phyloP scores from a whole-genome alignment of 2,888 invertebrate genomes.

The Caenorhabditis sinica region DNA sequence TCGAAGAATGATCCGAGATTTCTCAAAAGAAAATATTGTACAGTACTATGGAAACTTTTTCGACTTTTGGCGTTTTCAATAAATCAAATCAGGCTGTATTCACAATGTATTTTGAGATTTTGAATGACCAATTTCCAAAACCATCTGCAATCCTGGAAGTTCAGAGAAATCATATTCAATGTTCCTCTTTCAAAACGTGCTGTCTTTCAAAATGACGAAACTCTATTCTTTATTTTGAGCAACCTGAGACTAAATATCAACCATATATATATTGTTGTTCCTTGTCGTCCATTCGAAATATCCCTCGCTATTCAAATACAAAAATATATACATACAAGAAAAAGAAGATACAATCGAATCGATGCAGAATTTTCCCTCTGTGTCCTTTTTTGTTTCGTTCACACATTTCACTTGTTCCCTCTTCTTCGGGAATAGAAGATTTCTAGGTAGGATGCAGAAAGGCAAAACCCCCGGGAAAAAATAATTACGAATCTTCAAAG shows the following conservation, averaged over 20 bases:
- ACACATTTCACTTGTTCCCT: conserved; percentile 20
- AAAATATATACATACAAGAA: background rate
- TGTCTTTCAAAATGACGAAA: background rate
- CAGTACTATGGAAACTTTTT: too few relatives aligned
- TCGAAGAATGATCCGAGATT: too few relatives aligned
- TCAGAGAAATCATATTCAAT: too few relatives aligned
- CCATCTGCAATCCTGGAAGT: too few relatives aligned
- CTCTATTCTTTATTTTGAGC: background rate
- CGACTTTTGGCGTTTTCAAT: too few relatives aligned
- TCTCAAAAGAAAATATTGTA: too few relatives aligned
- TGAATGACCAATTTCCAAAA: too few relatives aligned
- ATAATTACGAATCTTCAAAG: conserved; percentile 43
- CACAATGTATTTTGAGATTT: too few relatives aligned
- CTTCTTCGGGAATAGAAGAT: conserved; percentile 14
- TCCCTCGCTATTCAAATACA: conserved; percentile 13
- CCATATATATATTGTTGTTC: background rate
- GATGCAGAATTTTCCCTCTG: conserved; percentile 8
- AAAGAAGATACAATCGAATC: conserved; percentile 6
- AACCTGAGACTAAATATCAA: background rate
- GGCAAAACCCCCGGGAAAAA: conserved; percentile 27
- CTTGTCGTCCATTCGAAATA: background rate
- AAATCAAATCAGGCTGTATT: too few relatives aligned
- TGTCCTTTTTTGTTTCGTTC: conserved; percentile 36
- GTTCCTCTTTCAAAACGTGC: too few relatives aligned
- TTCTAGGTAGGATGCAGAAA: background rate